Base-by-base conservation (phyloP, 1,140 invertebrate genomes). In the Acromyrmex echinatior region DNA sequence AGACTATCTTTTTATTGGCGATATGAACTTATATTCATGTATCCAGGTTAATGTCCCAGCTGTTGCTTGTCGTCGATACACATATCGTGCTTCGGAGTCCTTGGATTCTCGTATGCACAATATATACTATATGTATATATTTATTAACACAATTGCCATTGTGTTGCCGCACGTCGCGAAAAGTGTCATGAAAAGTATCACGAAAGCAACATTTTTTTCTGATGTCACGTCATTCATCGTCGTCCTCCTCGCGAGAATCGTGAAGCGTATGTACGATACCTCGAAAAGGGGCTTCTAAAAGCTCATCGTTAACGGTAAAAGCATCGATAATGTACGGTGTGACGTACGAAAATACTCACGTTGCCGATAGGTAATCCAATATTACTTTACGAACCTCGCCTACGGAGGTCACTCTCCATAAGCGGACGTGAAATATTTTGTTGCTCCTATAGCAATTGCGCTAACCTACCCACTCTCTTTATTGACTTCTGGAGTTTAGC, bases 301-400 rank as follows among this genome's bases (percentile, higher is more conserved):
- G 70, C 80, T 14, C 78, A 56, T 84, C 70, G 80, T 84, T 84
- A 84, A 58, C 70, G 70, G 28, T 84, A 84, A 84, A 84, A 84
- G 80, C 80, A 84, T 84, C 80, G 80, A 84, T 84, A 84, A 84
- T 84, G 70, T 62, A 84, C 70, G 56, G 70, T 12, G 25, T 76
- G 80, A 74, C 39, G 80, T 84, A 84, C 56, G 80, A 84, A 84
- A 84, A 84, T 74, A 73, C 70, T 76, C 56, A 76, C 56, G 70
- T 84, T 84, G 70, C 56, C 56, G 70, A 28, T 58, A 62, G 35
- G 80, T 84, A 84, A 84, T 84, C 80, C 73, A 84, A 84, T 84
- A 84, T 84, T 63, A 84, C 56, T 76, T 74, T 9, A 73, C 80
- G 73, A 76, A 84, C 56, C 60, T 76, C 80, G 39, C 39, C 28